Evolutionary conservation across 2,113 vertebrate species (phyloP).

Genomic region (Dipodomys stephensi): DNA sequence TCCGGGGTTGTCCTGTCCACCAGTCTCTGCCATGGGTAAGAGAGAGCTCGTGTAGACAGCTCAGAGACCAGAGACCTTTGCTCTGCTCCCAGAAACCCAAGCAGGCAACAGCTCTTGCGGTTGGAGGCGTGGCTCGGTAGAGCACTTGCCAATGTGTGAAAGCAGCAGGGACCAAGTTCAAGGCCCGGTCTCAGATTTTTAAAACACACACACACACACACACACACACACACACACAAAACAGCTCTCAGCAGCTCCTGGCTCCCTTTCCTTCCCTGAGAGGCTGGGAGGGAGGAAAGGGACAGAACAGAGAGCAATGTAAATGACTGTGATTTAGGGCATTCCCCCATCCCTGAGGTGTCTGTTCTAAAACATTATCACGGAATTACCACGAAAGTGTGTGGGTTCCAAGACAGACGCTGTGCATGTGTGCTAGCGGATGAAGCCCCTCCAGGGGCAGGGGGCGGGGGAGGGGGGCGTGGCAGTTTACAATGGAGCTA

Average conservation of each 20-base stretch:
- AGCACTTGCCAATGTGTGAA: no score
- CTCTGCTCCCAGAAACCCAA: neutral
- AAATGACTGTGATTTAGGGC: neutral
- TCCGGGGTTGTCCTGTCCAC: neutral
- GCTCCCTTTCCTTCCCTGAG: neutral
- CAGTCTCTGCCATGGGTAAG: neutral
- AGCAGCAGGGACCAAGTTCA: no score
- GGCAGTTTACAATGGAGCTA: neutral
- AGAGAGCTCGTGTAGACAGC: neutral
- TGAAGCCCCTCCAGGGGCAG: no score
- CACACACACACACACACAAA: no score
- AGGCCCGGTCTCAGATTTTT: no score
- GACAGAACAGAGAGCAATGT: neutral
- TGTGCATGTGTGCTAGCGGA: no score
- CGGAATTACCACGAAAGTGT: neutral
- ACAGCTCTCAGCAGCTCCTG: neutral
- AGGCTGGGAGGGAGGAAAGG: no score
- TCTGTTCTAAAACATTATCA: constrained; percentile 5
- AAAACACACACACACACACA: no score
- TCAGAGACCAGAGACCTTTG: neutral
- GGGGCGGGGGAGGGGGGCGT: no score
- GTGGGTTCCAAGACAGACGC: neutral
- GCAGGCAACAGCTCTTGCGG: no score
- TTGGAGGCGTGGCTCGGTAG: no score
- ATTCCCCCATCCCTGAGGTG: neutral